Evolutionary conservation across 2,113 vertebrate species (phyloP).

Genomic region (Marmota flaviventris): DNA sequence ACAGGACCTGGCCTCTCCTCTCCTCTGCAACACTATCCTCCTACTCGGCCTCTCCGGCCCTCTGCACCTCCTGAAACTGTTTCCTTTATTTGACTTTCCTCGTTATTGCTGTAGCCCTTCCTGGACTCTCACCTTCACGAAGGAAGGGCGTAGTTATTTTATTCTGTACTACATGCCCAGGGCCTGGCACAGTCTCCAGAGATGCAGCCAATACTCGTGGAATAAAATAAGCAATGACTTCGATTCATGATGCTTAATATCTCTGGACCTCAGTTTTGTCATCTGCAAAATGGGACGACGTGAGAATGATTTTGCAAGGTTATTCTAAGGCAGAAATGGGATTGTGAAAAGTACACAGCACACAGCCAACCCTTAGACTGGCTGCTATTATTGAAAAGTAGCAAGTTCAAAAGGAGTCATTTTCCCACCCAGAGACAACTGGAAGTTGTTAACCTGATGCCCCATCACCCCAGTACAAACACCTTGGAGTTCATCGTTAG

Average conservation of each 20-base stretch:
- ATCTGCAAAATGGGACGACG: not conserved
- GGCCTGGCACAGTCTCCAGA: not conserved
- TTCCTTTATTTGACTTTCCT: not conserved
- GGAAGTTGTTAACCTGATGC: not conserved
- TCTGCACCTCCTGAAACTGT: not conserved
- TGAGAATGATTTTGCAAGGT: not conserved
- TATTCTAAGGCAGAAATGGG: not conserved
- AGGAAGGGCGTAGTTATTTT: not conserved
- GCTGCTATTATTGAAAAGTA: not conserved
- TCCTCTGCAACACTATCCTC: not conserved
- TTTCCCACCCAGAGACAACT: not conserved
- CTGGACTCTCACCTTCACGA: not conserved
- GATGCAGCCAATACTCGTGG: not conserved
- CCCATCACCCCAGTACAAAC: not conserved
- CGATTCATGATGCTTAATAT: not conserved
- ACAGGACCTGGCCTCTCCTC: not conserved
- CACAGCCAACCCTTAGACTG: too few relatives aligned
- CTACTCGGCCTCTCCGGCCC: not conserved
- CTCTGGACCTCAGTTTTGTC: not conserved
- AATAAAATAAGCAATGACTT: not conserved
- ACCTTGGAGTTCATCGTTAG: too few relatives aligned
- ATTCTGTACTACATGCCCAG: not conserved
- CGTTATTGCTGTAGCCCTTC: rapidly evolving
- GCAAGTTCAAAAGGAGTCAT: not conserved
- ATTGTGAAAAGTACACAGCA: not conserved